Evolutionary conservation across 2,888 invertebrate genomes (phyloP).

Genomic region (Coleophora flavipennella): DNA sequence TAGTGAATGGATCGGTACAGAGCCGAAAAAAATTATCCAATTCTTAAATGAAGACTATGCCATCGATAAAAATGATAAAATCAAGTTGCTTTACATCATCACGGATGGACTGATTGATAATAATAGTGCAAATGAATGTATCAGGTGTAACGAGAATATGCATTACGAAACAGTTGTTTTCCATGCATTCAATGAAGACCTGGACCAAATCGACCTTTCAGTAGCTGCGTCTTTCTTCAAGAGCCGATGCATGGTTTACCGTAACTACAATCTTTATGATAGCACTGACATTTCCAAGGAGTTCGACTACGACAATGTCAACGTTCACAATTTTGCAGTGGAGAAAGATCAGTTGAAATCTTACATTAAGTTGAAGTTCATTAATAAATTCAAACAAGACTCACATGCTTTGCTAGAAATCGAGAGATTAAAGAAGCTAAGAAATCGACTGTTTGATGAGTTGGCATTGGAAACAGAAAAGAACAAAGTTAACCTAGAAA

Average conservation of each 20-base stretch:
- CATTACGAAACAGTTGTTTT: slow-evolving; percentile 26
- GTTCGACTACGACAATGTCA: slow-evolving; percentile 27
- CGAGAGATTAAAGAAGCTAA: slow-evolving; percentile 23
- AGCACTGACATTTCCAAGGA: slow-evolving; percentile 24
- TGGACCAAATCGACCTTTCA: slow-evolving; percentile 18
- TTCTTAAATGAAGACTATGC: slow-evolving; percentile 9
- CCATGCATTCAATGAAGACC: slow-evolving; percentile 18
- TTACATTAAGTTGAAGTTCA: slow-evolving; percentile 30
- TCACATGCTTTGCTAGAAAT: slow-evolving; percentile 28
- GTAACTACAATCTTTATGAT: slow-evolving; percentile 21
- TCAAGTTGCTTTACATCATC: slow-evolving; percentile 25
- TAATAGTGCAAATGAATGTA: slow-evolving; percentile 9
- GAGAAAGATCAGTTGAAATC: slow-evolving; percentile 27
- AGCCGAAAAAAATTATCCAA: slow-evolving; percentile 13
- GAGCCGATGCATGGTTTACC: slow-evolving; percentile 21
- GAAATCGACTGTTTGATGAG: slow-evolving; percentile 20
- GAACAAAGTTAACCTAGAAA: slow-evolving; percentile 13
- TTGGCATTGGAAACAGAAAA: too few species aligned
- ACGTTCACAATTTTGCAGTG: slow-evolving; percentile 19
- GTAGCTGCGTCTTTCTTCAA: slow-evolving; percentile 25
- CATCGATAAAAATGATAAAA: slow-evolving; percentile 14
- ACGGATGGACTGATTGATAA: slow-evolving; percentile 23
- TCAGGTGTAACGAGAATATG: slow-evolving; percentile 19
- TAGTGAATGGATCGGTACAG: slow-evolving; percentile 7
- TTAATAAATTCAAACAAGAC: slow-evolving; percentile 17